These are phyloP conservation scores for Troilus luridus DNA, from an alignment of 2,888 invertebrate species.

Conservation along the genomic window DNA sequence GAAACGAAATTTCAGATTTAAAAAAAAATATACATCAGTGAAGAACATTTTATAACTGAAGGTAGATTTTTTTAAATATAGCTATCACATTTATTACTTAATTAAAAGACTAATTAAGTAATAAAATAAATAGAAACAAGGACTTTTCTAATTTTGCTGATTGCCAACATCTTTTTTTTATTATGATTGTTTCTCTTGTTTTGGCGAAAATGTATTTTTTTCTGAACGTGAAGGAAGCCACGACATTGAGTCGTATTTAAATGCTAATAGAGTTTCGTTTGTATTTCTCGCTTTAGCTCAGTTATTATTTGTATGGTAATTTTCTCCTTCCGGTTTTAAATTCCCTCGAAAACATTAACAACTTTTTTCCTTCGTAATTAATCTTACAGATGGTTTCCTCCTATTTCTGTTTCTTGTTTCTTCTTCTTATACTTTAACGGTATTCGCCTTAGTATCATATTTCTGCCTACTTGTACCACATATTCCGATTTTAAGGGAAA, in stretches of 20 bases:
- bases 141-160: too few species aligned
- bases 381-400: neutral
- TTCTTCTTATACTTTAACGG: neutral
- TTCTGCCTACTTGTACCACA: neutral
- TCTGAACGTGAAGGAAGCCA: neutral
- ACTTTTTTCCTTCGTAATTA: neutral
- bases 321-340: neutral
- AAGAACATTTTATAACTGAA: too few species aligned
- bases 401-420: neutral
- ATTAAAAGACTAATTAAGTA: too few species aligned
- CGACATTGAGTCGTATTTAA: neutral
- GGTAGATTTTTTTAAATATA: too few species aligned
- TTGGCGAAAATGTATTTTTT: too few species aligned
- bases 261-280: conserved; percentile 9
- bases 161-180: too few species aligned
- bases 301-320: neutral
- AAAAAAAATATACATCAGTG: too few species aligned
- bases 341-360: neutral
- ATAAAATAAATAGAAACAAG: too few species aligned
- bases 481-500: neutral
- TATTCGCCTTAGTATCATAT: neutral
- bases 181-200: too few species aligned
- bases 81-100: too few species aligned
- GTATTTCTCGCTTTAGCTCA: neutral
- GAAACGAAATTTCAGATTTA: too few species aligned